These are phyloP conservation scores for Tympanoctomys barrerae DNA, from an alignment of 2,797 vertebrate genomes.

Conservation along the genomic window DNA sequence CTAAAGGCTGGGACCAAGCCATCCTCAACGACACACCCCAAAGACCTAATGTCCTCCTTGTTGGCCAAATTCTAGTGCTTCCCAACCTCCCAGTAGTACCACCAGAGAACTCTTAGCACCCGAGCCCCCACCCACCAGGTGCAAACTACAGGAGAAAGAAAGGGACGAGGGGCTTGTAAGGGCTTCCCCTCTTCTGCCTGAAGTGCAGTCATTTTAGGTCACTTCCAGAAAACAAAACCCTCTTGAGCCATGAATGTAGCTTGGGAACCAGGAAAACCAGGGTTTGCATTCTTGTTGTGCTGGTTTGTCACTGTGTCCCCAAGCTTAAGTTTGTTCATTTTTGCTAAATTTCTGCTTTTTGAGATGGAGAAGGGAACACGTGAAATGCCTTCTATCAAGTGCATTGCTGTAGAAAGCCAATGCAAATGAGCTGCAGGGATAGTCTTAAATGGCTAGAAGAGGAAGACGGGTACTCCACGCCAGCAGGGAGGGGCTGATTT, in stretches of 20 bases:
- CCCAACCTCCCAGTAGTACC: not conserved
- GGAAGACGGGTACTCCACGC: not conserved
- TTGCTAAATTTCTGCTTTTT: slow-evolving; percentile 35
- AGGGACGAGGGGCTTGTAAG: not conserved
- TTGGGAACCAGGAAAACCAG: not conserved
- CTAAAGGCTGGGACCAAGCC: rapidly evolving
- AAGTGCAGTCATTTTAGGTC: not conserved
- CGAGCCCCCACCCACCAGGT: not conserved
- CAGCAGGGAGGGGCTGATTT: not conserved
- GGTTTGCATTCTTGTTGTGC: not conserved
- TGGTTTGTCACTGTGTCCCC: not conserved
- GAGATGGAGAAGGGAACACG: not conserved
- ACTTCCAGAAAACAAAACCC: not conserved
- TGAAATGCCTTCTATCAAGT: not conserved
- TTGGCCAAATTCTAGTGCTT: not conserved
- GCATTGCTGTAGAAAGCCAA: slow-evolving; percentile 14
- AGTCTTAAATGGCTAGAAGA: slow-evolving; percentile 45
- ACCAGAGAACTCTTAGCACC: not conserved
- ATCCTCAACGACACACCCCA: not conserved
- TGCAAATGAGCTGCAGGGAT: slow-evolving; percentile 35
- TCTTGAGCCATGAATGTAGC: not conserved
- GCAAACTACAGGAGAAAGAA: not conserved
- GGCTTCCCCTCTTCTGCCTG: not conserved
- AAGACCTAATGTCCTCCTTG: not conserved
- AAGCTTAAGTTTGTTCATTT: slow-evolving; percentile 23